Percentiles rank a stretch among this genome's conserved stretches.
phyloP scores from a whole-genome alignment of 2,113 vertebrate genomes.

The Hippolais icterina region DNA sequence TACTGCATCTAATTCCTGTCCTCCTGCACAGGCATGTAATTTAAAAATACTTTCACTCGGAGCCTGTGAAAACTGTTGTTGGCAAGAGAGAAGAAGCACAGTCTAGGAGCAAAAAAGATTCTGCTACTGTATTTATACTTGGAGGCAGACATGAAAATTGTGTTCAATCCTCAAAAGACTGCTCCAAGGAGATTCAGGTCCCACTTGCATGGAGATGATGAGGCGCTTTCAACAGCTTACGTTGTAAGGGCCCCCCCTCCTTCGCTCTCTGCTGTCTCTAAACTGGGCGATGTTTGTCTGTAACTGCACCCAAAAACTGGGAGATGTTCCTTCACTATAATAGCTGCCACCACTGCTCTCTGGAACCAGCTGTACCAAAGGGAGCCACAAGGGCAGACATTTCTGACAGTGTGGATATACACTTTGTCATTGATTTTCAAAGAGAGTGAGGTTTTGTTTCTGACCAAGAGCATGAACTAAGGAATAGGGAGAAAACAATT shows the following conservation, averaged over 20 bases:
- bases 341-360: fast-evolving
- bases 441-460: not conserved
- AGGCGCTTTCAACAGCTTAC: not conserved
- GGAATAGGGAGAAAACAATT: not conserved
- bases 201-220: not conserved
- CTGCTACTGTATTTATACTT: not conserved
- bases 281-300: not conserved
- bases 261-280: not conserved
- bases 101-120: not conserved
- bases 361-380: not conserved
- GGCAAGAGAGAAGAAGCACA: not conserved
- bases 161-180: not conserved
- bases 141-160: not conserved
- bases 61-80: not conserved
- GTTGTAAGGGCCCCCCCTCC: not conserved
- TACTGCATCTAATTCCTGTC: not conserved
- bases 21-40: not conserved
- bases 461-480: not conserved
- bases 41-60: not conserved
- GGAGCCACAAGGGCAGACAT: not conserved
- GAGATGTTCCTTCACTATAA: too few species aligned
- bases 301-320: not conserved
- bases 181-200: not conserved
- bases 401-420: not conserved
- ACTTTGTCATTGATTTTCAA: not conserved